Base-by-base conservation (phyloP, 2,888 invertebrate species). In the Lepidocyrtoides sp. region DNA sequence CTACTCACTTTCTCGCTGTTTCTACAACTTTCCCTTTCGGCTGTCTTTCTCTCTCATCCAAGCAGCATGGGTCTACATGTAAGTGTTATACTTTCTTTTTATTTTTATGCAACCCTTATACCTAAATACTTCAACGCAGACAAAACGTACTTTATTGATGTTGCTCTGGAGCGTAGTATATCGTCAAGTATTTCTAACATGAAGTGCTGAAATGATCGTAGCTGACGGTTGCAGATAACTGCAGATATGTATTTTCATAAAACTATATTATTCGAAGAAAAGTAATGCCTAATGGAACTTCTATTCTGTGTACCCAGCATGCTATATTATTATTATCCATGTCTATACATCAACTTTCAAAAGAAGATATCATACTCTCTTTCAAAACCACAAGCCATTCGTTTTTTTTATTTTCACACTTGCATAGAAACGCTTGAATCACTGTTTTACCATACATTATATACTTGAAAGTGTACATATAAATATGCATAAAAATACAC, bases 301-400 rank as follows among this genome's bases (percentile, higher is more conserved):
- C n/a, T n/a, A n/a, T n/a, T n/a, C n/a, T n/a, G n/a, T n/a, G n/a
- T n/a, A n/a, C n/a, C n/a, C n/a, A n/a, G n/a, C n/a, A n/a, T n/a
- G n/a, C n/a, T n/a, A n/a, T n/a, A n/a, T n/a, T n/a, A n/a, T n/a
- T n/a, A n/a, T n/a, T 36, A 36, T 36, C 2, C 2, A 36, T 36
- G 7, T 7, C 36, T 36, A 36, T 36, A 36, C 36, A 36, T 36
- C n/a, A n/a, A 36, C 36, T 36, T 36, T 2, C 36, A 36, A 77
- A 77, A 48, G 51, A 2, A 20, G 2, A 51, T 48, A 48, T 26
- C 51, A 26, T 2, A 26, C 79, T 79, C 54, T 57, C 51, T 54
- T 79, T 79, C 57, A 79, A 79, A 32, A 79, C 57, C 79, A 79
- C 20, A n/a, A 17, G 29, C 57, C 79, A 32, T 72, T 72, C 32